Percentiles rank a stretch among this genome's conserved stretches.
phyloP scores from a whole-genome alignment of 2,888 invertebrate genomes.

The Hirtodrosophila alboralis region DNA sequence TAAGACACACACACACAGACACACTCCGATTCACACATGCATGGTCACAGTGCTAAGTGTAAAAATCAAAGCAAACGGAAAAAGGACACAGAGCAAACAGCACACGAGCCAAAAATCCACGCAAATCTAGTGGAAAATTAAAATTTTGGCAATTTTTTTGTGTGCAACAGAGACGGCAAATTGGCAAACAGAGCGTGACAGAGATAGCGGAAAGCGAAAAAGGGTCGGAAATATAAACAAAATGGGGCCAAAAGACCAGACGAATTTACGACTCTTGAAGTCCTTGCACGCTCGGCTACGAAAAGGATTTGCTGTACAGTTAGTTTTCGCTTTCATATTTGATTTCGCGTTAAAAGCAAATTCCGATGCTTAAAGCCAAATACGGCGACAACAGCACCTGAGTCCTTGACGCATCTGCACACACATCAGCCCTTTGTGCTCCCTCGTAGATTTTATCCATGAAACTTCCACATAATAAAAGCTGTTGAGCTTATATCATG shows the following conservation, averaged over 20 bases:
- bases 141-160: conserved; percentile 56
- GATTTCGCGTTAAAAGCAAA: conserved; percentile 16
- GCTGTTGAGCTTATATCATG: too few relatives aligned
- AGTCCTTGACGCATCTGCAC: not conserved
- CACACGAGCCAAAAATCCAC: conserved; percentile 42
- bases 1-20: conserved; percentile 1
- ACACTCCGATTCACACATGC: not conserved
- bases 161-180: conserved; percentile 8
- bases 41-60: not conserved
- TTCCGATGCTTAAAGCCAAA: conserved; percentile 28
- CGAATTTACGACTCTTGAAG: conserved; percentile 40
- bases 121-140: conserved; percentile 63
- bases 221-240: conserved; percentile 7
- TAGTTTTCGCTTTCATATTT: conserved; percentile 3
- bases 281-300: conserved; percentile 15
- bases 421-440: conserved; percentile 6
- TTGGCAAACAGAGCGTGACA: conserved; percentile 1
- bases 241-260: conserved; percentile 1
- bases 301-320: conserved; percentile 34
- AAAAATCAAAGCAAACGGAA: conserved; percentile 29
- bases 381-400: conserved; percentile 20
- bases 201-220: conserved; percentile 13
- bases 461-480: not conserved
- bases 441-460: not conserved
- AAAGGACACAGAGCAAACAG: conserved; percentile 14